These are phyloP conservation scores for Illadopsis cleaveri DNA, from an alignment of 2,113 vertebrate genomes.

Conservation along the genomic window DNA sequence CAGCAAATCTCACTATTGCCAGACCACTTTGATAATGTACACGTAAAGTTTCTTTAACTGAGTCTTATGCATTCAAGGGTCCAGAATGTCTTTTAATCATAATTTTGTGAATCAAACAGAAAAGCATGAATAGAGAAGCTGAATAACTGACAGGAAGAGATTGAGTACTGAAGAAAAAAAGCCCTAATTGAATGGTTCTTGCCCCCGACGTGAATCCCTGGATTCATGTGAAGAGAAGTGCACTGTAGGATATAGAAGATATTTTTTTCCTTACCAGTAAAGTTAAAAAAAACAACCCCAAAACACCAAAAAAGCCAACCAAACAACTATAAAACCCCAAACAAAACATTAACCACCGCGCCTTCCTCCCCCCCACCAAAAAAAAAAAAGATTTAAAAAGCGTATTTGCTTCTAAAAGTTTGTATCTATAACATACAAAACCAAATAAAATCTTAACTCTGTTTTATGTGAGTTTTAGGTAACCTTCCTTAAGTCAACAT, in stretches of 20 bases:
- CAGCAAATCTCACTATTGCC: not conserved
- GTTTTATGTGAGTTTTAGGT: not conserved
- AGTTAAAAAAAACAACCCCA: too few relatives aligned
- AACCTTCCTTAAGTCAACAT: not conserved
- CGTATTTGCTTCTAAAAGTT: not conserved
- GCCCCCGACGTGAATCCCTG: not conserved
- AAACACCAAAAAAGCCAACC: too few relatives aligned
- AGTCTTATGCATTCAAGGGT: not conserved
- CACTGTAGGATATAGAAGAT: not conserved
- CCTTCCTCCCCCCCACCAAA: too few relatives aligned
- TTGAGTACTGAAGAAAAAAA: not conserved
- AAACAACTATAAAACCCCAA: too few relatives aligned
- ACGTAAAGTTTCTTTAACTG: not conserved
- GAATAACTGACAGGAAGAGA: not conserved
- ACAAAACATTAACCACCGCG: too few relatives aligned
- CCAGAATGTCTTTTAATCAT: not conserved
- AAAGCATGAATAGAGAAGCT: not conserved
- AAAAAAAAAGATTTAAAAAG: not conserved
- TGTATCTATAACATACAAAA: not conserved
- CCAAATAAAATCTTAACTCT: not conserved
- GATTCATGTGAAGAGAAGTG: not conserved
- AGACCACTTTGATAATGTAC: not conserved
- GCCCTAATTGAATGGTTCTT: not conserved
- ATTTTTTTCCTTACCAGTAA: not conserved
- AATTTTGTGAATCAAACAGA: not conserved